These are phyloP conservation scores for Naso thynnoides DNA, from an alignment of 2,797 vertebrate species.

Conservation along the genomic window DNA sequence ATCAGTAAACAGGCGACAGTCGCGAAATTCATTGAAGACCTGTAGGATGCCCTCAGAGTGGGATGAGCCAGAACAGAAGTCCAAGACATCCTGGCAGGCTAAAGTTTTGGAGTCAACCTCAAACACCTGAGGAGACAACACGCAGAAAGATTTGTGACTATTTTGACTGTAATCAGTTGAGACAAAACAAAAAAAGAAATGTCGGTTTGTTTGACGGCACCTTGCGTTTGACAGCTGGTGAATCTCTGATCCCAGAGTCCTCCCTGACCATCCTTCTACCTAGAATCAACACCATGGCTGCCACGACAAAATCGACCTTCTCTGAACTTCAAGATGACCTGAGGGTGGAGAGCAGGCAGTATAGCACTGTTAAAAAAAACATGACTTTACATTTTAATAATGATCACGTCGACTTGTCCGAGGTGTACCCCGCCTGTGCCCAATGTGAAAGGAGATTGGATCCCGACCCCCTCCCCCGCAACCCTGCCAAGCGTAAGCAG, in stretches of 20 bases:
- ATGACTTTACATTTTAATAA: too few species aligned
- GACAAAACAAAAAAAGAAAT: not conserved
- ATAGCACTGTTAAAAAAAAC: not conserved
- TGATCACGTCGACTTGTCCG: too few species aligned
- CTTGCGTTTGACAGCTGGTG: slow-evolving; percentile 96
- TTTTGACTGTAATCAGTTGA: not conserved
- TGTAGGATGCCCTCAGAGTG: slow-evolving; percentile 96
- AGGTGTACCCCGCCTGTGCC: too few species aligned
- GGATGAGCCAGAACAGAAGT: slow-evolving; percentile 94
- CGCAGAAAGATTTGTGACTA: not conserved
- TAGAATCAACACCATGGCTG: slow-evolving; percentile 98
- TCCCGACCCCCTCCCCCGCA: too few species aligned
- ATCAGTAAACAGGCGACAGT: slow-evolving; percentile 95
- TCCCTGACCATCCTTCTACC: slow-evolving; percentile 96
- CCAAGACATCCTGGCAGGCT: slow-evolving; percentile 91
- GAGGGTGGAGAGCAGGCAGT: slow-evolving; percentile 20
- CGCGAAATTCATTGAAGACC: slow-evolving; percentile 97
- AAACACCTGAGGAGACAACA: slow-evolving; percentile 83
- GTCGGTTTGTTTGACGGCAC: slow-evolving; percentile 42
- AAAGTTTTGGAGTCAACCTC: slow-evolving; percentile 94
- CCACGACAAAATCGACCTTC: slow-evolving; percentile 57
- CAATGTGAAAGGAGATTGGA: too few species aligned
- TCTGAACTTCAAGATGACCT: slow-evolving; percentile 48
- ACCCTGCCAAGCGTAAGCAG: too few species aligned
- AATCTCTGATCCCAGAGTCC: slow-evolving; percentile 92